phyloP scores from a whole-genome alignment of 2,113 vertebrate genomes.

The Phrynosoma blainvillii region DNA sequence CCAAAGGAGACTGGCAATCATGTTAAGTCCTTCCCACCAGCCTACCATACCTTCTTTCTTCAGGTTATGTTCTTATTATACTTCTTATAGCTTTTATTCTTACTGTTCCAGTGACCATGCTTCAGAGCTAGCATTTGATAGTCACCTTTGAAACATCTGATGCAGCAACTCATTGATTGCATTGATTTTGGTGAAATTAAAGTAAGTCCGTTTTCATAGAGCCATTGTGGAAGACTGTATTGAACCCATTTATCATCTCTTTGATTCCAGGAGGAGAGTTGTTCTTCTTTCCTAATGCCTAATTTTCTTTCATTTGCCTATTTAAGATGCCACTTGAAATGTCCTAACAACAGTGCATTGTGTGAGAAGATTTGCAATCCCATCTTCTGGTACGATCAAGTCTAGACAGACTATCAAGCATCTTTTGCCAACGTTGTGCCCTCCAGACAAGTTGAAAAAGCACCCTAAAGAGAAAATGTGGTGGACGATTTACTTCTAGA shows the following conservation, averaged over 20 bases:
- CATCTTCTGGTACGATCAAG: too few species aligned
- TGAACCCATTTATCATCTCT: slow-evolving; percentile 67
- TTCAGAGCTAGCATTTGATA: slow-evolving; percentile 61
- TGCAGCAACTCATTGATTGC: slow-evolving; percentile 66
- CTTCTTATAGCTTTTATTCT: neutral
- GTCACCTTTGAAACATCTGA: slow-evolving; percentile 61
- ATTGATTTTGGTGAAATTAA: slow-evolving; percentile 67
- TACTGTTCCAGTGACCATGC: slow-evolving; percentile 52
- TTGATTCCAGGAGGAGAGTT: slow-evolving; percentile 47
- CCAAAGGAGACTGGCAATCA: too few species aligned
- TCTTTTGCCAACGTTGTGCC: too few species aligned
- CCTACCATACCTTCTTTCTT: neutral
- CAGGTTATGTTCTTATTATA: neutral
- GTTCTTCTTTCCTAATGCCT: slow-evolving; percentile 39
- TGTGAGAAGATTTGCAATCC: neutral
- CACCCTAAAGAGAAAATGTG: too few species aligned
- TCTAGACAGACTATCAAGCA: neutral
- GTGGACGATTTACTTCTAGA: too few species aligned
- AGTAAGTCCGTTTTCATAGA: slow-evolving; percentile 59
- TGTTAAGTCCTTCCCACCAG: too few species aligned
- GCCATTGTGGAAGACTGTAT: slow-evolving; percentile 64
- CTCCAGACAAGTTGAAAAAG: too few species aligned
- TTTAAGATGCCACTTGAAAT: neutral
- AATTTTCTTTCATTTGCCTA: neutral
- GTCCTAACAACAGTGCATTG: neutral